Percentiles rank a stretch among this genome's conserved stretches.
Evolutionary conservation across 2,797 vertebrate genomes (phyloP).

Genomic region (Taeniopygia guttata): DNA sequence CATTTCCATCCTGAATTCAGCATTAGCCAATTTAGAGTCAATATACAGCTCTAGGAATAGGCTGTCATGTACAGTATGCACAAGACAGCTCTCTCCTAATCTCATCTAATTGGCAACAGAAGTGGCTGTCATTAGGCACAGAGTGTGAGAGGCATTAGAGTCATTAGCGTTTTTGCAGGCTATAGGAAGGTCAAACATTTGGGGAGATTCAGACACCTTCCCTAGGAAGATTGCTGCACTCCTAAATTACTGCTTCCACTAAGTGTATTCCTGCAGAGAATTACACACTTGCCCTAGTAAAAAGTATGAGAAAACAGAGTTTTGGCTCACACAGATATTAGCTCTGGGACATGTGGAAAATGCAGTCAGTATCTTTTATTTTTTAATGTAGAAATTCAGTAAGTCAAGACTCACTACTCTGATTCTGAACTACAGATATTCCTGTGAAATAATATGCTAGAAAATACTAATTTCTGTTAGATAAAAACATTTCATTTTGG

Average conservation of each 20-base stretch:
- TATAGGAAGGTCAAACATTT: not conserved
- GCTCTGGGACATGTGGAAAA: not conserved
- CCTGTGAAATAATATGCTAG: not conserved
- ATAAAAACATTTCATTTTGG: not conserved
- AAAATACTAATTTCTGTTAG: not conserved
- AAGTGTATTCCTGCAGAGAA: not conserved
- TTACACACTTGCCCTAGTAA: not conserved
- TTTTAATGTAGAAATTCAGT: not conserved
- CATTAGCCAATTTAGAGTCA: slow-evolving; percentile 43
- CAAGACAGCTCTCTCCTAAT: slow-evolving; percentile 42
- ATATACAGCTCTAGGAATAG: slow-evolving; percentile 57
- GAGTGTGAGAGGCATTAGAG: slow-evolving; percentile 13
- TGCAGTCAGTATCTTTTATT: not conserved
- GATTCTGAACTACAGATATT: not conserved
- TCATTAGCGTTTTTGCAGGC: not conserved
- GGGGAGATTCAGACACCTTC: not conserved
- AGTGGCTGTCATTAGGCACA: slow-evolving; percentile 33
- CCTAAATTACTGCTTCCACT: not conserved
- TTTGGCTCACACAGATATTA: not conserved
- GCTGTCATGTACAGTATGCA: slow-evolving; percentile 54
- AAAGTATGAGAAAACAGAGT: not conserved
- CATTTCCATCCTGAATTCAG: slow-evolving; percentile 49
- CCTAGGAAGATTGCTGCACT: not conserved
- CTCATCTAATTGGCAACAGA: slow-evolving; percentile 53
- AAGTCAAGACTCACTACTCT: not conserved